phyloP scores from a whole-genome alignment of 2,888 invertebrate species.

The Clepsis dumicolana region DNA sequence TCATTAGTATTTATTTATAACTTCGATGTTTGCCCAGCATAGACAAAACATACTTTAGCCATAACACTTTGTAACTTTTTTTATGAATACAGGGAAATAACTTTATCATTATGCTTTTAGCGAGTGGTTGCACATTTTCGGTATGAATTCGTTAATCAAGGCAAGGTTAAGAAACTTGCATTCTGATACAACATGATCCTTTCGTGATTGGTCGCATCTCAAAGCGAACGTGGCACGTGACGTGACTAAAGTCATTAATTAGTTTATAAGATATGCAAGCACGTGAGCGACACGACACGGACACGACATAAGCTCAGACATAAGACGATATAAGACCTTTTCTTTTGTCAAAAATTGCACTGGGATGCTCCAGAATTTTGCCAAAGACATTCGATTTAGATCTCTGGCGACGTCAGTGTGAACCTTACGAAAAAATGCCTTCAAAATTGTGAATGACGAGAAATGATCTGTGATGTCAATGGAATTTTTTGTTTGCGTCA shows the following conservation, averaged over 20 bases:
- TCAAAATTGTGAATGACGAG: too few species aligned
- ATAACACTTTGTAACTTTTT: too few species aligned
- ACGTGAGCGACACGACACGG: background rate
- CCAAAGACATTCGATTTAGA: too few species aligned
- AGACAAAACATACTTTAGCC: too few species aligned
- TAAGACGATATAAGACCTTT: too few species aligned
- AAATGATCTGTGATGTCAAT: background rate
- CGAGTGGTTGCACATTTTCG: background rate
- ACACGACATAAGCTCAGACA: background rate
- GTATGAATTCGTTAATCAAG: background rate
- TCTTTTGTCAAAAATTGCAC: too few species aligned
- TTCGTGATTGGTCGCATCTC: background rate
- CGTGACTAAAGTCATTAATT: background rate
- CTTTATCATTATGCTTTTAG: background rate
- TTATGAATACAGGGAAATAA: too few species aligned
- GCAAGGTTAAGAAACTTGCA: background rate
- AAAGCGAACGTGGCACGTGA: background rate
- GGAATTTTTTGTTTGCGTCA: background rate
- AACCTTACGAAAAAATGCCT: background rate
- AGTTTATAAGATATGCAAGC: background rate
- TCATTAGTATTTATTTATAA: too few species aligned
- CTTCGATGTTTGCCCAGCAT: too few species aligned
- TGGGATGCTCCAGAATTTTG: too few species aligned
- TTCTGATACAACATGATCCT: background rate
- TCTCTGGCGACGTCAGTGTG: too few species aligned